Evolutionary conservation across 2,888 invertebrate species (phyloP).

Genomic region (Pegoplata infirma): DNA sequence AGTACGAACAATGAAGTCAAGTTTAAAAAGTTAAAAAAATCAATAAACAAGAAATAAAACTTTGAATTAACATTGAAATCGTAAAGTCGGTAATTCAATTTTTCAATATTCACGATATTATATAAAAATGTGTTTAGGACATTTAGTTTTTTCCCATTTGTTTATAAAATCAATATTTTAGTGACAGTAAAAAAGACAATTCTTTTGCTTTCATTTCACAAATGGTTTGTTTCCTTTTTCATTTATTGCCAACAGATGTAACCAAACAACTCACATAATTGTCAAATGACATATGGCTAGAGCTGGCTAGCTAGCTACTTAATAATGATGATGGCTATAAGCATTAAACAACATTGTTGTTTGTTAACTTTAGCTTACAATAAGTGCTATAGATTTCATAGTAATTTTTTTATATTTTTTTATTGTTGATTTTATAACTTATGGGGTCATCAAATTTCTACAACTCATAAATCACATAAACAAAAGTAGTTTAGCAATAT

Average conservation of each 20-base stretch:
- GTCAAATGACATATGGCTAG: conserved; percentile 40
- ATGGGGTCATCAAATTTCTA: conserved; percentile 40
- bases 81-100: not conserved
- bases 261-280: conserved; percentile 17
- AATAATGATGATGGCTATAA: conserved; percentile 42
- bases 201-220: not conserved
- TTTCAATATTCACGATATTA: too few species aligned
- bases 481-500: not conserved
- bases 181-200: not conserved
- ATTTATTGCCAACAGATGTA: not conserved
- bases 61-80: not conserved
- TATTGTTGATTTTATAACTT: conserved; percentile 44
- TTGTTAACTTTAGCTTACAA: conserved; percentile 3
- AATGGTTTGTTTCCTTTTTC: not conserved
- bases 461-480: conserved; percentile 47
- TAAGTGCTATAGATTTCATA: not conserved
- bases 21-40: not conserved
- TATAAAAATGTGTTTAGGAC: too few species aligned
- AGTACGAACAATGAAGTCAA: too few species aligned
- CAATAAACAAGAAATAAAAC: not conserved
- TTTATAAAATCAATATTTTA: too few species aligned
- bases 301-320: too few species aligned
- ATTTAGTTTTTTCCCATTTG: too few species aligned
- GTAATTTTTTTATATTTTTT: not conserved
- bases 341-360: conserved; percentile 20